These are phyloP conservation scores for Hermaeophaga mercurialis DNA, from an alignment of 2,888 invertebrate genomes.

Conservation along the genomic window DNA sequence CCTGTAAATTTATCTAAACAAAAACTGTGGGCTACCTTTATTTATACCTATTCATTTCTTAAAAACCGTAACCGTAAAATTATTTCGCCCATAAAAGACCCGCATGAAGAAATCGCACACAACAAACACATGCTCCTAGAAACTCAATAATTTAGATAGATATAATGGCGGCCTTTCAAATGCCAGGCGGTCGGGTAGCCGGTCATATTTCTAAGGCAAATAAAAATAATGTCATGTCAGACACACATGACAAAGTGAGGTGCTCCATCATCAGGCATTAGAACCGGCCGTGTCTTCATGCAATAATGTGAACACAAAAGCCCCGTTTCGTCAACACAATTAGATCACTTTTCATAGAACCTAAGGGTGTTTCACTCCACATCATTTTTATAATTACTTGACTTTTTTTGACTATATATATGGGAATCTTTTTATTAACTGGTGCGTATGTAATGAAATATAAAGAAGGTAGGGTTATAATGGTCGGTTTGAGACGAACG, in stretches of 20 bases:
- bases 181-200: slow-evolving; percentile 18
- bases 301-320: slow-evolving; percentile 41
- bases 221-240: slow-evolving; percentile 34
- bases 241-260: slow-evolving; percentile 46
- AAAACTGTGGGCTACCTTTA: no score
- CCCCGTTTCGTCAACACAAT: slow-evolving; percentile 35
- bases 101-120: no score
- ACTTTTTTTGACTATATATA: slow-evolving; percentile 20
- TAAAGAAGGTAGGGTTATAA: no score
- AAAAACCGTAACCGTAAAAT: no score
- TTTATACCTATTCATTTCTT: no score
- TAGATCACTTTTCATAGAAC: slow-evolving; percentile 33
- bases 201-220: slow-evolving; percentile 32
- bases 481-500: no score
- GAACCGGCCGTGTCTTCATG: slow-evolving; percentile 41
- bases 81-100: no score
- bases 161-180: slow-evolving; percentile 13
- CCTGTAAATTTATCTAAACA: no score
- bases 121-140: not conserved
- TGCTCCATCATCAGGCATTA: slow-evolving; percentile 47
- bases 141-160: slow-evolving; percentile 19
- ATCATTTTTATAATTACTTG: slow-evolving; percentile 31
- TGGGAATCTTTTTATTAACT: not conserved
- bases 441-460: no score
- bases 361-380: slow-evolving; percentile 7